A percentile compares a stretch with the other conserved stretches of the same genome.
Evolutionary conservation across 1,140 invertebrate genomes (phyloP).

Genomic region (Meteorus sp.): DNA sequence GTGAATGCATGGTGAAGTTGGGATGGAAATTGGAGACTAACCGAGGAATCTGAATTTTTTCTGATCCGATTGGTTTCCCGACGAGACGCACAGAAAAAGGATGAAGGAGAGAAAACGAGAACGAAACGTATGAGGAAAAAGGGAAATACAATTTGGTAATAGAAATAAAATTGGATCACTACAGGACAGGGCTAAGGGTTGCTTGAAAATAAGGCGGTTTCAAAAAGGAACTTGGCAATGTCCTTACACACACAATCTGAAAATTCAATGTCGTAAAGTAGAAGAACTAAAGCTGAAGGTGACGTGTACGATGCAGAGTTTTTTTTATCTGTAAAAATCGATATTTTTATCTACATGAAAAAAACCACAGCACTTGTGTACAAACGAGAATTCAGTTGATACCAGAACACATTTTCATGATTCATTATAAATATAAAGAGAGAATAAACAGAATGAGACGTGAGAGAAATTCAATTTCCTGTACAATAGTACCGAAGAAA

Average conservation of each 20-base stretch:
- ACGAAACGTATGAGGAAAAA: background rate
- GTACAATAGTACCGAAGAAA: too few relatives aligned
- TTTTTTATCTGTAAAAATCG: background rate
- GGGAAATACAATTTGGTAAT: slow-evolving; percentile 14
- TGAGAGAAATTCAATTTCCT: too few relatives aligned
- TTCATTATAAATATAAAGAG: too few relatives aligned
- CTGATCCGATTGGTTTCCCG: background rate
- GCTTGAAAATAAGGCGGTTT: slow-evolving; percentile 3
- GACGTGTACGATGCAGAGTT: background rate
- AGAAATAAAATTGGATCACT: slow-evolving; percentile 20
- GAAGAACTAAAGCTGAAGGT: slow-evolving; percentile 12
- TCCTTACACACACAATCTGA: too few relatives aligned
- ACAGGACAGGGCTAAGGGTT: slow-evolving; percentile 13
- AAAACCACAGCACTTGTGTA: too few relatives aligned
- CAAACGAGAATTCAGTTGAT: too few relatives aligned
- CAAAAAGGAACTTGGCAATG: background rate
- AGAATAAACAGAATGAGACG: too few relatives aligned
- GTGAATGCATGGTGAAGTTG: too few relatives aligned
- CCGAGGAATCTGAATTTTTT: background rate
- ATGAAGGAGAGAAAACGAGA: background rate
- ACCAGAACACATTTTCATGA: too few relatives aligned
- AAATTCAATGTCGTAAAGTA: slow-evolving; percentile 16
- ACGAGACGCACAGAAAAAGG: background rate
- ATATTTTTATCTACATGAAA: background rate
- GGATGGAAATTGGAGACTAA: too few relatives aligned